phyloP scores from a whole-genome alignment of 1,140 invertebrate species.

The Tigriopus japonicus region DNA sequence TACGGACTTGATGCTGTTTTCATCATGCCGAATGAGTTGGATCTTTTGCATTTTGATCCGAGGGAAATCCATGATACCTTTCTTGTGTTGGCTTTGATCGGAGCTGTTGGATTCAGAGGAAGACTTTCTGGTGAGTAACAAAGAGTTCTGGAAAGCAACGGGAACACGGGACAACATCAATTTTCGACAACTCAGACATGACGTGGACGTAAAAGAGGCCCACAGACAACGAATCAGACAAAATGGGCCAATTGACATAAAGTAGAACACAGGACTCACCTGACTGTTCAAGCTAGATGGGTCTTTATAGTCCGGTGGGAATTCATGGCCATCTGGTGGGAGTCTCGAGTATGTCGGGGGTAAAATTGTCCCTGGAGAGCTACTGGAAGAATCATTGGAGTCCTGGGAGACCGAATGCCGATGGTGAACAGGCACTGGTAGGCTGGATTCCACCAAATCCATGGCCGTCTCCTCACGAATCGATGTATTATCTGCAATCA shows the following conservation, averaged over 20 bases:
- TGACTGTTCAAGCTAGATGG: constrained; percentile 21
- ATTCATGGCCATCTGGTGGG: constrained; percentile 70
- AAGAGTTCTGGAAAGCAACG: constrained; percentile 13
- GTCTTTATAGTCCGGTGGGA: constrained; percentile 51
- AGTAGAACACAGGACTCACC: neutral
- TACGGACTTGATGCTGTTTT: constrained; percentile 53
- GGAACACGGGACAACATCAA: constrained; percentile 19
- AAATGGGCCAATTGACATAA: no score
- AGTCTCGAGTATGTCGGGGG: constrained; percentile 37
- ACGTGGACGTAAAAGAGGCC: constrained; percentile 12
- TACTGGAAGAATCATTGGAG: neutral
- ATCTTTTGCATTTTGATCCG: no score
- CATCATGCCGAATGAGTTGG: constrained; percentile 27
- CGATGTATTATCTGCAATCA: no score
- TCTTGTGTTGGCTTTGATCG: no score
- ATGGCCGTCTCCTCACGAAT: no score
- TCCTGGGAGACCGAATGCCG: neutral
- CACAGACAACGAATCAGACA: no score
- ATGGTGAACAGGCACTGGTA: neutral
- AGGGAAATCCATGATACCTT: no score
- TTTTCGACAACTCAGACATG: constrained; percentile 16
- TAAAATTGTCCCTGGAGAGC: neutral
- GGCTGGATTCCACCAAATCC: no score
- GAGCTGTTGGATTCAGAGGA: no score
- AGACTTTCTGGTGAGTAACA: neutral